Evolutionary conservation across 2,888 invertebrate genomes (phyloP).

Genomic region (Epinotia ramella): DNA sequence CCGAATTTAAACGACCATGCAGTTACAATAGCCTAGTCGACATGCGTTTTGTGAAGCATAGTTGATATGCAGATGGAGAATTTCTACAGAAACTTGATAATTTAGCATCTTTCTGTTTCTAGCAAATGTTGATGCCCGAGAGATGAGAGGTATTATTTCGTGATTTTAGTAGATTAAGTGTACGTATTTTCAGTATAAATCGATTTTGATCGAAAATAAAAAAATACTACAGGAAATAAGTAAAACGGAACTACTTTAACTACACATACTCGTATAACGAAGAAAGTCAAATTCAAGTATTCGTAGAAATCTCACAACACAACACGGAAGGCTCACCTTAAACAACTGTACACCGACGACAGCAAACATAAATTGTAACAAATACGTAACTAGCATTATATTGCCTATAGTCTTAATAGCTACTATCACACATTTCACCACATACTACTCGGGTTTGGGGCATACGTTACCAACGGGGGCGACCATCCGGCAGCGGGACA

Average conservation of each 20-base stretch:
- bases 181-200: too few relatives aligned
- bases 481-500: conserved; percentile 76
- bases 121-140: too few relatives aligned
- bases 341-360: conserved; percentile 99
- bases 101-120: background rate
- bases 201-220: background rate
- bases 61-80: background rate
- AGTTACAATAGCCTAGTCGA: conserved; percentile 9
- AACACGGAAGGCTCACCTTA: conserved; percentile 89
- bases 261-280: background rate
- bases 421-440: conserved; percentile 99
- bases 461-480: conserved; percentile 77
- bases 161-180: too few relatives aligned
- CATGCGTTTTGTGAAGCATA: conserved; percentile 16
- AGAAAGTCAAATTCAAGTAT: conserved; percentile 2
- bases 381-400: conserved; percentile 99
- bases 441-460: conserved; percentile 90
- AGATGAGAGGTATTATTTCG: too few relatives aligned
- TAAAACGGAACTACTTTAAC: too few relatives aligned
- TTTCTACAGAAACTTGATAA: conserved; percentile 6
- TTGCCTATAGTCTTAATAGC: conserved; percentile 99
- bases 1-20: conserved; percentile 25
- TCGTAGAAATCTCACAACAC: conserved; percentile 18
- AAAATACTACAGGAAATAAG: background rate
- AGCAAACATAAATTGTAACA: conserved; percentile 99